Evolutionary conservation across 1,140 invertebrate species (phyloP).

Genomic region (Drosophila oshimai): DNA sequence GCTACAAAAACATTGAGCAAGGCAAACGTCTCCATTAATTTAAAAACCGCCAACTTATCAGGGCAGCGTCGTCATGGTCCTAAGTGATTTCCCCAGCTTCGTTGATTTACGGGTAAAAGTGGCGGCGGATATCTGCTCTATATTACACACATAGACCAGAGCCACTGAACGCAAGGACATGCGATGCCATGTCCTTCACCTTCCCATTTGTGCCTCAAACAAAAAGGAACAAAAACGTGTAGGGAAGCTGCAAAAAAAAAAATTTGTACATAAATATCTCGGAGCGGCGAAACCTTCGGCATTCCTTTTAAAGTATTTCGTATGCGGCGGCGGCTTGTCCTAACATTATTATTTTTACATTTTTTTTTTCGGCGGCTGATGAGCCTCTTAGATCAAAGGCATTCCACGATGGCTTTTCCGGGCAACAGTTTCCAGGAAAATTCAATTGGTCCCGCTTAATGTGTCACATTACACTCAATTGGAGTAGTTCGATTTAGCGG

Average conservation of each 20-base stretch:
- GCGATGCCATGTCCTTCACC: constrained; percentile 50
- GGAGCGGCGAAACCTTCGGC: constrained; percentile 32
- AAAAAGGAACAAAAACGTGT: constrained; percentile 7
- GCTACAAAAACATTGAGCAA: constrained; percentile 2
- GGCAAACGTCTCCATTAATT: constrained; percentile 70
- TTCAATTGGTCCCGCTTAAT: constrained; percentile 18
- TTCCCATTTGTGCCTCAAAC: constrained; percentile 12
- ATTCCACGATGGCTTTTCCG: constrained; percentile 21
- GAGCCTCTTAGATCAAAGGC: constrained; percentile 49
- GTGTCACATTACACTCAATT: constrained; percentile 19
- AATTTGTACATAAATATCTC: constrained; percentile 52
- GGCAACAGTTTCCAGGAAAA: constrained; percentile 13
- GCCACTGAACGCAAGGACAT: constrained; percentile 32
- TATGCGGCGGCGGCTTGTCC: constrained; percentile 25
- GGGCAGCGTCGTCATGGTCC: constrained; percentile 58
- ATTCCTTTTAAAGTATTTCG: constrained; percentile 51
- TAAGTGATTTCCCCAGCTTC: constrained; percentile 65
- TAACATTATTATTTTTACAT: constrained; percentile 44
- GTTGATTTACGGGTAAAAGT: constrained; percentile 54
- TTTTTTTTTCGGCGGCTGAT: constrained; percentile 27
- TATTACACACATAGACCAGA: constrained; percentile 32
- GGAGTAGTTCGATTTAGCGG: constrained; percentile 13
- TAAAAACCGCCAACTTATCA: constrained; percentile 74
- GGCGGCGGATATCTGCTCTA: constrained; percentile 34
- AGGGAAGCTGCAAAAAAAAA: constrained; percentile 15